Conservation (phyloP, 2,888 invertebrate species). For the Chalcosyrphus nemorum region DNA sequence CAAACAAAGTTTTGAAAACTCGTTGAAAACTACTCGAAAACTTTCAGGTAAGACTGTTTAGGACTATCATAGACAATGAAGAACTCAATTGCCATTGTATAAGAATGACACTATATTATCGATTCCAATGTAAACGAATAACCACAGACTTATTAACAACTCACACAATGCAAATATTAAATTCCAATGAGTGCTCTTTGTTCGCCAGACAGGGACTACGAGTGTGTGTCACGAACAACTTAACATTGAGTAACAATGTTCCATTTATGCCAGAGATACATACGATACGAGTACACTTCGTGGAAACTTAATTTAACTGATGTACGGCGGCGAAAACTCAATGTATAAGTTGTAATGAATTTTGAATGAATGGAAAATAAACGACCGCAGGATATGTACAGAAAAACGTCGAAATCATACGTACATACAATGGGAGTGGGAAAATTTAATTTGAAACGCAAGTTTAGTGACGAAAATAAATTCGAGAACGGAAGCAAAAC, state of each 20-base stretch:
- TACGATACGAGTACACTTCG: no score
- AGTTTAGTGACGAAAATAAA: neutral
- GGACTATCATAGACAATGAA: neutral
- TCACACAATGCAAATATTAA: conserved; percentile 23
- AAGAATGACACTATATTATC: conserved; percentile 27
- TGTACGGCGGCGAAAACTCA: neutral
- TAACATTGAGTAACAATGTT: neutral
- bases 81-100: neutral
- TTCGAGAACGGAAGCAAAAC: neutral
- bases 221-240: conserved; percentile 21
- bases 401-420: neutral
- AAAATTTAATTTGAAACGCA: neutral
- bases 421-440: neutral
- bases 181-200: conserved; percentile 12
- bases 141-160: conserved; percentile 16
- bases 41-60: neutral
- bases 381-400: neutral
- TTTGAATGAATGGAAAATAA: conserved; percentile 15
- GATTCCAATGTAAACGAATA: conserved; percentile 1
- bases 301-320: conserved; percentile 39
- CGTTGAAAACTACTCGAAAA: neutral
- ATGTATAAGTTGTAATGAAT: conserved; percentile 16
- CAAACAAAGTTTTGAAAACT: no score
- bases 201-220: neutral
- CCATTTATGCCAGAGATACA: conserved; percentile 6